A percentile compares a stretch with the other conserved stretches of the same genome.
Conservation (phyloP, 1,140 invertebrate species). For the Drosophila nebulosa region DNA sequence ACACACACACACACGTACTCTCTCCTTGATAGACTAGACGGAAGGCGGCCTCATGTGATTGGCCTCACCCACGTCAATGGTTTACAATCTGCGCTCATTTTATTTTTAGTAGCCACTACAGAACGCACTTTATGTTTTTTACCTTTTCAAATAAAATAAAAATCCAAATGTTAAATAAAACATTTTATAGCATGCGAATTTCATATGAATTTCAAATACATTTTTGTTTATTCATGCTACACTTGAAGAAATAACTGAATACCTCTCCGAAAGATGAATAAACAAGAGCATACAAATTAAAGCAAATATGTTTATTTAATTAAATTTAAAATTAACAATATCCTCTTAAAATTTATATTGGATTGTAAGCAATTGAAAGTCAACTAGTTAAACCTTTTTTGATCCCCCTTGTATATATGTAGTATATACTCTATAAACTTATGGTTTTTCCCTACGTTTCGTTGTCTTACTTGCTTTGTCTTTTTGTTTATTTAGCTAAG, state of each 20-base stretch:
- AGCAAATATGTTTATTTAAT: too few relatives aligned
- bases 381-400: background rate
- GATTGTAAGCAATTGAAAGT: too few relatives aligned
- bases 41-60: constrained; percentile 34
- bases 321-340: too few relatives aligned
- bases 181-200: constrained; percentile 12
- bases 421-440: background rate
- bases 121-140: constrained; percentile 48
- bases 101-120: constrained; percentile 47
- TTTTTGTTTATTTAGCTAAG: constrained; percentile 59
- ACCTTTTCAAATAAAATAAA: constrained; percentile 34
- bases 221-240: background rate
- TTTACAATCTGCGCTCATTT: constrained; percentile 50
- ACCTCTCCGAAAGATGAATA: background rate
- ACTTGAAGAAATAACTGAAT: background rate
- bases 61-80: constrained; percentile 17
- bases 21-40: constrained; percentile 21
- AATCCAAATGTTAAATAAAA: constrained; percentile 23
- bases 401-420: background rate
- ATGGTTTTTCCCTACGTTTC: background rate
- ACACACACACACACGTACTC: background rate
- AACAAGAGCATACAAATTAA: too few relatives aligned
- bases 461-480: background rate
- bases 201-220: constrained; percentile 32
- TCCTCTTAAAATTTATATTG: too few relatives aligned